These are phyloP conservation scores for Erythrolamprus reginae DNA, from an alignment of 2,113 vertebrate genomes.

Conservation along the genomic window DNA sequence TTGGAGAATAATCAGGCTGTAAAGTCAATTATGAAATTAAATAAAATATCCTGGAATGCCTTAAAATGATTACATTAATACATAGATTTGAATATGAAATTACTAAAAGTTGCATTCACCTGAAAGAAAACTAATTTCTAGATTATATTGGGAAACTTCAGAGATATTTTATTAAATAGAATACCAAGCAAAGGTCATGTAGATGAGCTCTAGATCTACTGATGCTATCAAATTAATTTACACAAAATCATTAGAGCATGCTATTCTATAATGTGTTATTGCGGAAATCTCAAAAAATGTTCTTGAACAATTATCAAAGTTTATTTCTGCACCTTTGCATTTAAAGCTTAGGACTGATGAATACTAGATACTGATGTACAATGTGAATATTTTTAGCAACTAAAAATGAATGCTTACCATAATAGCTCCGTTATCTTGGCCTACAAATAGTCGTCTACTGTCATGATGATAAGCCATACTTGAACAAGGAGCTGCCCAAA, in stretches of 20 bases:
- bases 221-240: neutral
- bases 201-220: neutral
- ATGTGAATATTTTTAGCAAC: neutral
- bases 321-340: neutral
- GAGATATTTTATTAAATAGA: neutral
- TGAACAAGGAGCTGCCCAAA: constrained; percentile 84
- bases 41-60: neutral
- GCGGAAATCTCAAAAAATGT: neutral
- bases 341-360: neutral
- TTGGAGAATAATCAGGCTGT: neutral
- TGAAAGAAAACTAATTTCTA: neutral
- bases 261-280: neutral
- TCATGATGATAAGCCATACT: constrained; percentile 94
- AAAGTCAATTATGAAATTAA: neutral
- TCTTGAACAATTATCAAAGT: neutral
- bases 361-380: neutral
- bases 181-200: neutral
- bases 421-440: constrained; percentile 93
- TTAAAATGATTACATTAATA: neutral
- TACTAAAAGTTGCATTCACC: neutral
- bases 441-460: constrained; percentile 91
- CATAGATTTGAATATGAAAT: neutral
- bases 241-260: neutral
- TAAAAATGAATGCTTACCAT: constrained; percentile 75
- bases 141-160: neutral